A percentile compares a stretch with the other conserved stretches of the same genome.
Conservation (phyloP, 2,113 vertebrate genomes). For the Brevimyrus niger region DNA sequence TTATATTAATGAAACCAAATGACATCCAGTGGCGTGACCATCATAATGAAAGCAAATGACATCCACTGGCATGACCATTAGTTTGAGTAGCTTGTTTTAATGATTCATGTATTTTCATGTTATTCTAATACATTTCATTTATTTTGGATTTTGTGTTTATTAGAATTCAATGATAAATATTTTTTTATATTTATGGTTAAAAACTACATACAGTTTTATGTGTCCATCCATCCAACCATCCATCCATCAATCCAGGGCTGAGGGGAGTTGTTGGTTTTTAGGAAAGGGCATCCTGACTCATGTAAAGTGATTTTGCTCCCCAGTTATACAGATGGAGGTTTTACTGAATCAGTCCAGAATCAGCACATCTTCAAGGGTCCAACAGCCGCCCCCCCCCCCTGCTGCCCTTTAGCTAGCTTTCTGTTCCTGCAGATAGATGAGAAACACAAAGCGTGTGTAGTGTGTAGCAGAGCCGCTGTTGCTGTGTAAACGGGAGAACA, state of each 20-base stretch:
- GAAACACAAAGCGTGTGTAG: not conserved
- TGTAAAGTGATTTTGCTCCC: not conserved
- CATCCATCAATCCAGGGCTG: not conserved
- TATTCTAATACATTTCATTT: not conserved
- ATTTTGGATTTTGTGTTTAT: not conserved
- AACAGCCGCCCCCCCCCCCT: not conserved
- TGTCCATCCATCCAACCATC: not conserved
- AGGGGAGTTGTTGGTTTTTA: not conserved
- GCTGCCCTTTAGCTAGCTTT: not conserved
- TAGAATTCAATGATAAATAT: not conserved
- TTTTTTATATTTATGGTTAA: no score
- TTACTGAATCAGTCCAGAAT: not conserved
- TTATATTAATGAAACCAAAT: not conserved
- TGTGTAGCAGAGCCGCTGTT: not conserved
- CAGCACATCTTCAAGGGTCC: not conserved
- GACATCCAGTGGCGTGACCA: not conserved
- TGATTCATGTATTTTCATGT: not conserved
- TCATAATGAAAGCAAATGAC: not conserved
- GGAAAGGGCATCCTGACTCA: not conserved
- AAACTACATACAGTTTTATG: not conserved
- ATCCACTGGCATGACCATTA: not conserved
- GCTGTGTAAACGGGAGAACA: not conserved
- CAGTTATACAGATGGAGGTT: not conserved
- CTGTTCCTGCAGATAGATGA: not conserved
- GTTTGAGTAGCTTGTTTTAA: not conserved